phyloP scores from a whole-genome alignment of 2,797 vertebrate genomes.

The Scyliorhinus canicula region DNA sequence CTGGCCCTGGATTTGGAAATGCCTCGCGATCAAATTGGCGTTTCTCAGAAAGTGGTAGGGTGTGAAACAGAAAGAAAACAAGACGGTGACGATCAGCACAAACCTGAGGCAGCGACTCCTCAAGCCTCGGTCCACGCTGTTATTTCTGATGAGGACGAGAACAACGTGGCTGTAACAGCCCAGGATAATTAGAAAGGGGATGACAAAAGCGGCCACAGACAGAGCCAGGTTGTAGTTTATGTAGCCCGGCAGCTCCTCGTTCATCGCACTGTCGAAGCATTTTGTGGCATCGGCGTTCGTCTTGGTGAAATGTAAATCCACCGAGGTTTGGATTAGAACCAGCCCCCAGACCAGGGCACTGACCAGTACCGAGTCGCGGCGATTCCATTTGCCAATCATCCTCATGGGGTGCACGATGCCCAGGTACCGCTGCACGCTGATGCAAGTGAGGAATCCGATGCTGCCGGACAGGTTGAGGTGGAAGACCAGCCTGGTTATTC shows the following conservation, averaged over 20 bases:
- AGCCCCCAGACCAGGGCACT: conserved; percentile 57
- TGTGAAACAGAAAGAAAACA: conserved; percentile 70
- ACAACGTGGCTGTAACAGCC: conserved; percentile 65
- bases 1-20: conserved; percentile 51
- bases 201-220: conserved; percentile 57
- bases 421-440: conserved; percentile 71
- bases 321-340: conserved; percentile 60
- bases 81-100: conserved; percentile 56
- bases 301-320: conserved; percentile 63
- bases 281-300: accelerated
- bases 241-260: conserved; percentile 47
- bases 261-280: conserved; percentile 60
- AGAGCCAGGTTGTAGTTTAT: conserved; percentile 46
- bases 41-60: conserved; percentile 63
- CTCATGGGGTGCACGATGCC: conserved; percentile 69
- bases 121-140: conserved; percentile 52
- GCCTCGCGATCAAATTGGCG: conserved; percentile 62
- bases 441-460: conserved; percentile 73
- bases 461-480: conserved; percentile 74
- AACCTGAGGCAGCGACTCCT: conserved; percentile 62
- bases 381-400: conserved; percentile 56
- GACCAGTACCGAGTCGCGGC: conserved; percentile 45
- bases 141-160: conserved; percentile 54
- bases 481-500: conserved; percentile 63
- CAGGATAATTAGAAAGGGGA: conserved; percentile 62